A percentile compares a stretch with the other conserved stretches of the same genome.
These are phyloP conservation scores for Eutolmus rufibarbis DNA, from an alignment of 2,888 invertebrate genomes.

Conservation along the genomic window DNA sequence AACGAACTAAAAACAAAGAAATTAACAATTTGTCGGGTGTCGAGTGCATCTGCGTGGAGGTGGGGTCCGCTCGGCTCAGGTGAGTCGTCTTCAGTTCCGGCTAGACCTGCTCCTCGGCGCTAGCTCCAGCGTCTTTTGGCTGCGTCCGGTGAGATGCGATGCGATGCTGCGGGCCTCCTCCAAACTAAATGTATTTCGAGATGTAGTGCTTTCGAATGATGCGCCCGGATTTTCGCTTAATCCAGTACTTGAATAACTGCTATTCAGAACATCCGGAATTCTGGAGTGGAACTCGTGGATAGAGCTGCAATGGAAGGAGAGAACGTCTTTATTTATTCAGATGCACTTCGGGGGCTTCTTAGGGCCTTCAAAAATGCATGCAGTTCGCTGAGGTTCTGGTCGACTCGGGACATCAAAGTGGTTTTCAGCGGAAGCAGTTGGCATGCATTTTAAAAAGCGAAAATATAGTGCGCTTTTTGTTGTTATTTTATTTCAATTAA, in stretches of 20 bases:
- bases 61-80: neutral
- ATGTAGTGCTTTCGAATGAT: slow-evolving; percentile 61
- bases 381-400: neutral
- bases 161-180: neutral
- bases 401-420: neutral
- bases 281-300: slow-evolving; percentile 71
- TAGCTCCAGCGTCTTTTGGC: neutral
- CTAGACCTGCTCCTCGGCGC: neutral
- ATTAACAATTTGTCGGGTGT: slow-evolving; percentile 16
- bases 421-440: neutral
- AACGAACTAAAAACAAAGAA: slow-evolving; percentile 24
- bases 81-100: neutral
- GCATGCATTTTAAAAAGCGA: neutral
- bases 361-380: neutral
- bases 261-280: slow-evolving; percentile 62
- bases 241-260: slow-evolving; percentile 63
- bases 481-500: neutral
- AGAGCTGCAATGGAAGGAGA: slow-evolving; percentile 65
- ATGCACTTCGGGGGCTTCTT: neutral
- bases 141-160: neutral
- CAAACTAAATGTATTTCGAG: slow-evolving; percentile 60
- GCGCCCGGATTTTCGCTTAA: slow-evolving; percentile 60
- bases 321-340: neutral
- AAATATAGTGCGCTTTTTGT: neutral
- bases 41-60: slow-evolving; percentile 1